phyloP scores from a whole-genome alignment of 2,113 vertebrate species.

The Sphaerodactylus townsendi region DNA sequence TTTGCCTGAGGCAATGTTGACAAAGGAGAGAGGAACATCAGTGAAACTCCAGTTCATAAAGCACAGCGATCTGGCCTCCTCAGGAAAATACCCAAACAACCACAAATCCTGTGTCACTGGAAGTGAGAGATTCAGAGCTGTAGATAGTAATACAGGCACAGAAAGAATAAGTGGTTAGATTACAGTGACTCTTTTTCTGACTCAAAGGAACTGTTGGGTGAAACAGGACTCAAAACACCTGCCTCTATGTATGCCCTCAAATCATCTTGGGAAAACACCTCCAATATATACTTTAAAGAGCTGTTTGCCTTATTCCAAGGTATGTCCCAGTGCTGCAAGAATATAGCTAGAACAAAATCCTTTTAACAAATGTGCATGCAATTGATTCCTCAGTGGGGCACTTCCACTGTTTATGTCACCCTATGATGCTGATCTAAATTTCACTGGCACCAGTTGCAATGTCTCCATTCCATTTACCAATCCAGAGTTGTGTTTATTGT shows the following conservation, averaged over 20 bases:
- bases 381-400: too few relatives aligned
- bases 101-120: background rate
- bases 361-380: background rate
- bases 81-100: constrained; percentile 6
- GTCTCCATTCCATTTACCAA: background rate
- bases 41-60: background rate
- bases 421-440: background rate
- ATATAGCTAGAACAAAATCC: background rate
- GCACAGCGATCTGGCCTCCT: accelerated
- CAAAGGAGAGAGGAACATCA: background rate
- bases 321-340: background rate
- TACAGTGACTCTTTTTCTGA: background rate
- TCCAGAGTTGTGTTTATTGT: background rate
- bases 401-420: background rate
- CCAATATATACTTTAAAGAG: background rate
- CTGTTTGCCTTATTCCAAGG: background rate
- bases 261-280: background rate
- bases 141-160: background rate
- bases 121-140: background rate
- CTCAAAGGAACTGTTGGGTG: constrained; percentile 7
- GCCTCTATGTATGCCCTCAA: background rate
- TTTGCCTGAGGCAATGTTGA: background rate
- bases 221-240: background rate
- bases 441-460: background rate
- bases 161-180: constrained; percentile 25